Percentiles rank a stretch among this genome's conserved stretches.
These are phyloP conservation scores for Ceratoteleas bidentatus DNA, from an alignment of 1,140 invertebrate species.

Conservation along the genomic window DNA sequence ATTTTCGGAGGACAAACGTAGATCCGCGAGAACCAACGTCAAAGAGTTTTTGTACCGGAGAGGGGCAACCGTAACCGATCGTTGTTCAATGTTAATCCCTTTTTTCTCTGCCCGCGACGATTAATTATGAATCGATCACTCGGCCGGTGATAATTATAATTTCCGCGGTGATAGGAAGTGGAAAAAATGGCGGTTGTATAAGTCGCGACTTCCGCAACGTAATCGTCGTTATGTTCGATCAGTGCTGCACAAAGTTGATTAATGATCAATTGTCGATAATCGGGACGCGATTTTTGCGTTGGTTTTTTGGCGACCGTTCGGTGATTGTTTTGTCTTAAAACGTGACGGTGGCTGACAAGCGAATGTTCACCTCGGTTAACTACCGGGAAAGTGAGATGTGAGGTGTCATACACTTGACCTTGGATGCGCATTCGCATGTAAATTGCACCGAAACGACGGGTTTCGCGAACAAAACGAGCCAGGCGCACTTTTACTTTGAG, in stretches of 20 bases:
- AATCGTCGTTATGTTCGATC: slow-evolving; percentile 18
- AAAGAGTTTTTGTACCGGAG: no score
- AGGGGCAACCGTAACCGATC: not conserved
- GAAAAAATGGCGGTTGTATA: slow-evolving; percentile 43
- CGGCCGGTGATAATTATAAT: slow-evolving; percentile 35
- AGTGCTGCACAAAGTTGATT: slow-evolving; percentile 19
- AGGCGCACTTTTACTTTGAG: slow-evolving; percentile 51
- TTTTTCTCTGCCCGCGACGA: slow-evolving; percentile 23
- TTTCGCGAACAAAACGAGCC: slow-evolving; percentile 46
- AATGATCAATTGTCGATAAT: not conserved
- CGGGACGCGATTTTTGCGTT: no score
- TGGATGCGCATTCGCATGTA: slow-evolving; percentile 51
- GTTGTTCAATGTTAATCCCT: slow-evolving; percentile 34
- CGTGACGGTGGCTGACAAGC: slow-evolving; percentile 20
- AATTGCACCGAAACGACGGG: slow-evolving; percentile 52
- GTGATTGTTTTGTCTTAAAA: slow-evolving; percentile 11
- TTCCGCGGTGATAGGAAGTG: slow-evolving; percentile 35
- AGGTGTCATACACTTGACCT: slow-evolving; percentile 46
- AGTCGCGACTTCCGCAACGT: slow-evolving; percentile 37
- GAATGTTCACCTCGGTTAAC: slow-evolving; percentile 13
- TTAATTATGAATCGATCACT: slow-evolving; percentile 59
- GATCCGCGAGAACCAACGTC: no score
- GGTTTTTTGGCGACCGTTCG: not conserved
- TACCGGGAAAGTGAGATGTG: slow-evolving; percentile 37
- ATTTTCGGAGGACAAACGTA: no score